These are phyloP conservation scores for Nothocercus nigrocapillus DNA, from an alignment of 2,113 vertebrate species.

Conservation along the genomic window DNA sequence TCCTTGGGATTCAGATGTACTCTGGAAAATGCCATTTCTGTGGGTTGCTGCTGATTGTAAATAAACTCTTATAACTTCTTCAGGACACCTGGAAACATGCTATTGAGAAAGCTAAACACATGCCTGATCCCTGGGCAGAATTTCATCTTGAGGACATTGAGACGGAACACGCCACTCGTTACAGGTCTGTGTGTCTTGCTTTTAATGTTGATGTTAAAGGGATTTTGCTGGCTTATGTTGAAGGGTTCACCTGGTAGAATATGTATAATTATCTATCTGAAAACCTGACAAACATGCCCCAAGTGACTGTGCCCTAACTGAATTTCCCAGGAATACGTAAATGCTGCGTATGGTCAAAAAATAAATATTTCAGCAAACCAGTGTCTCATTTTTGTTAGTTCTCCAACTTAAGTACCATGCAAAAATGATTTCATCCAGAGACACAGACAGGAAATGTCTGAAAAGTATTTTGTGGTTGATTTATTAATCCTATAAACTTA, in stretches of 20 bases:
- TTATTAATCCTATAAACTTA: slow-evolving; percentile 15
- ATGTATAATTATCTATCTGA: not conserved
- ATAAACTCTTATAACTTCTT: slow-evolving; percentile 23
- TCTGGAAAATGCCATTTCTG: not conserved
- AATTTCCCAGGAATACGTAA: not conserved
- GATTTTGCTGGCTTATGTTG: not conserved
- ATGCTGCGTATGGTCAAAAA: not conserved
- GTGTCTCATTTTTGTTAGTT: not conserved
- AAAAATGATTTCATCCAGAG: not conserved
- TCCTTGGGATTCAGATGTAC: not conserved
- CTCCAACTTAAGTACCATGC: not conserved
- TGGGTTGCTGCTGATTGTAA: not conserved
- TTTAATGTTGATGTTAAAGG: not conserved
- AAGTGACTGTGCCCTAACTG: not conserved
- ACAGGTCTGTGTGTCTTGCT: slow-evolving; percentile 82
- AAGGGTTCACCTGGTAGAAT: not conserved
- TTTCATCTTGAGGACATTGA: slow-evolving; percentile 93
- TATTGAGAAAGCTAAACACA: slow-evolving; percentile 91
- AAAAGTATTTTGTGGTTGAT: not conserved
- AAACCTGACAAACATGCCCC: not conserved
- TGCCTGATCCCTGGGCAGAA: slow-evolving; percentile 98
- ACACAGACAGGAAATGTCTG: not conserved
- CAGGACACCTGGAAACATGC: slow-evolving; percentile 95
- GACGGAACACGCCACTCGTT: slow-evolving; percentile 87
- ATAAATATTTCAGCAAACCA: not conserved